Evolutionary conservation across 2,888 invertebrate genomes (phyloP), one percentile per base, ranked within the genome.

Genomic region (Malthinus flaveolus): DNA sequence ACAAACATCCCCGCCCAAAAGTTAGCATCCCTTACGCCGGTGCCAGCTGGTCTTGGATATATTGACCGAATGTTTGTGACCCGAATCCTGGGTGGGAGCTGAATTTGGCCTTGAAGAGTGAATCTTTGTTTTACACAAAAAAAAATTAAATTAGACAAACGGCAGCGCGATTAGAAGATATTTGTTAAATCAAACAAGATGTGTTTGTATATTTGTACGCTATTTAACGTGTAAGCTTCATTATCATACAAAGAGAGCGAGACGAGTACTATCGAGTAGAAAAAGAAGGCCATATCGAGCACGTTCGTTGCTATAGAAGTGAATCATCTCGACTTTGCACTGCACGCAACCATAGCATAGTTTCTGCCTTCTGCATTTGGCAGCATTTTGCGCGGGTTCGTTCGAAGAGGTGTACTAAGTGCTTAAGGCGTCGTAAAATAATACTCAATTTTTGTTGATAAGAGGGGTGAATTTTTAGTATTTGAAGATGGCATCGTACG

Each of bases 11-110:
- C 45, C 49, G 44, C 44, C 50, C 56, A 11, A 12, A n/a, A 23
- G 23, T 23, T 23, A 37, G 39, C 56, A 33, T 44, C 45, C 37
- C 39, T 45, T 35, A 49, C 49, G 42, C 52, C 52, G 58, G 52
- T 58, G 58, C 58, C 59, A 59, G 54, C 59, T 59, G 59, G 59
- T 59, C 59, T 59, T 39, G 49, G 49, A 37, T 59, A 54, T 59
- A 59, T 59, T 59, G 59, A 59, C 50, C 59, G 51, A 55, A 55
- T 45, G 46, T 5, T 54, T 54, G 39, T 51, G 59, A 59, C 59
- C 59, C 35, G 50, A 51, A 59, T 59, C 59, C 55, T 51, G 50
- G 23, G 55, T 35, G 55, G 55, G 48, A 59, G 59, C 59, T 59
- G 55, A 44, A 46, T 34, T 46, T 48, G 55, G 51, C 59, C 59